Evolutionary conservation across 2,113 vertebrate genomes (phyloP), one percentile per base, ranked within the genome.

Genomic region (Microcebus griseorufus): DNA sequence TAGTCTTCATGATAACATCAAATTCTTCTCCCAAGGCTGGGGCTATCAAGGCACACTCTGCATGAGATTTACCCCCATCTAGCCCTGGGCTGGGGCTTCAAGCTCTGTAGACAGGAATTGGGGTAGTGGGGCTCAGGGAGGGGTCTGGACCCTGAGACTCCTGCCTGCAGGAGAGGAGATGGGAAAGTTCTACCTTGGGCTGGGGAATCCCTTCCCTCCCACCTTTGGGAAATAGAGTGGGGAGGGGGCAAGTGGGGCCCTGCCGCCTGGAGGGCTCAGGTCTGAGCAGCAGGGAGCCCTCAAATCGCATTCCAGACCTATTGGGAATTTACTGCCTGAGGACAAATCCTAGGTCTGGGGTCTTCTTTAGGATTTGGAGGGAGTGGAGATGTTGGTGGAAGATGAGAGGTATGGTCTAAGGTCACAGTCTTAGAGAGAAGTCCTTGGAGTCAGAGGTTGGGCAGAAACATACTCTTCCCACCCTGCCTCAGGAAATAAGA

Each of bases 211-310:
- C 53, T 70, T 79, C 60, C 48, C 70, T 84, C 53, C 42, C 64
- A 90, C 27, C 2, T 48, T 51, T 39, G 27, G 45, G 64, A 88
- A 85, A 60, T 20, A 67, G 45, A 34, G 42, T 76, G 18, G 62
- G 11, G 51, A 48, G n/a, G 12, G 29, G 11, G 39, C 2, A 3
- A 69, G 37, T 48, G 94, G 42, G 18, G 25, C n/a, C 53, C 73
- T 97, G 97, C 98, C 58, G 93, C 97, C 91, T 85, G 83, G 96
- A 97, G 95, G 97, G 97, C 95, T 95, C 94, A 95, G 78, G 96
- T 94, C 96, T 94, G 96, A 94, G 97, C 89, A 97, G 87, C 97
- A 96, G 92, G 84, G 42, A 88, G 67, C 67, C 64, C 73, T 48
- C 17, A 65, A 11, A 3, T 14, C n/a, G 53, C 23, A 60, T 11